A percentile compares a stretch with the other conserved stretches of the same genome.
These are phyloP conservation scores for Malacoctenus gilli DNA, from an alignment of 2,797 vertebrate species.

Conservation along the genomic window DNA sequence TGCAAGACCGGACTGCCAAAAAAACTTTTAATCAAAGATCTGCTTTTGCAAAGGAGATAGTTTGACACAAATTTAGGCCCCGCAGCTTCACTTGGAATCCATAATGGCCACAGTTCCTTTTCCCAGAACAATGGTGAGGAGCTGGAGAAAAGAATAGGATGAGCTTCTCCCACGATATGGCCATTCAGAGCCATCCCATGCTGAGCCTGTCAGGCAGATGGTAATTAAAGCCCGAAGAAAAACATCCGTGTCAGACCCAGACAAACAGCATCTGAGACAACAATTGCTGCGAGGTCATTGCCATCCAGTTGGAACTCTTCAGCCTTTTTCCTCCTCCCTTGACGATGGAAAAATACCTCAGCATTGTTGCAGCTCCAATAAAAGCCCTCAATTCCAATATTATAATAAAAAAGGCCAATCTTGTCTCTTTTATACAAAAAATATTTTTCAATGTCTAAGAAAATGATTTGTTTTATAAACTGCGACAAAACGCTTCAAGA, in stretches of 20 bases:
- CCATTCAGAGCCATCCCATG: slow-evolving; percentile 18
- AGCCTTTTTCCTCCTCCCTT: not conserved
- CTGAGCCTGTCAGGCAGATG: slow-evolving; percentile 33
- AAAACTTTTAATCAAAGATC: not conserved
- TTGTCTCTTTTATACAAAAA: not conserved
- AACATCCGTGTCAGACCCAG: slow-evolving; percentile 29
- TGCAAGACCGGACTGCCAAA: not conserved
- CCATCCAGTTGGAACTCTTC: slow-evolving; percentile 6
- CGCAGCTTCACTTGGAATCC: slow-evolving; percentile 25
- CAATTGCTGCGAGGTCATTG: slow-evolving; percentile 13
- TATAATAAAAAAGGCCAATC: slow-evolving; percentile 1
- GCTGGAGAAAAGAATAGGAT: slow-evolving; percentile 1
- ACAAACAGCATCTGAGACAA: slow-evolving; percentile 13
- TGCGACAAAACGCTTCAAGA: too few species aligned
- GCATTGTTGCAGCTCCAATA: not conserved
- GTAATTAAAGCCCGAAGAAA: slow-evolving; percentile 43
- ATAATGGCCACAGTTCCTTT: slow-evolving; percentile 10
- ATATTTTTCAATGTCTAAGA: too few species aligned
- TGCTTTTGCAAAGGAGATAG: slow-evolving; percentile 2
- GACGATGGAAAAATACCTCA: slow-evolving; percentile 15
- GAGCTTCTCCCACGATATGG: not conserved
- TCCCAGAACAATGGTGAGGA: slow-evolving; percentile 13
- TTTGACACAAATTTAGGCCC: not conserved
- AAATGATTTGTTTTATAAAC: too few species aligned
- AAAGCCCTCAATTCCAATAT: slow-evolving; percentile 1